Base-by-base conservation (phyloP, 2,113 vertebrate species). In the Gila orcuttii region DNA sequence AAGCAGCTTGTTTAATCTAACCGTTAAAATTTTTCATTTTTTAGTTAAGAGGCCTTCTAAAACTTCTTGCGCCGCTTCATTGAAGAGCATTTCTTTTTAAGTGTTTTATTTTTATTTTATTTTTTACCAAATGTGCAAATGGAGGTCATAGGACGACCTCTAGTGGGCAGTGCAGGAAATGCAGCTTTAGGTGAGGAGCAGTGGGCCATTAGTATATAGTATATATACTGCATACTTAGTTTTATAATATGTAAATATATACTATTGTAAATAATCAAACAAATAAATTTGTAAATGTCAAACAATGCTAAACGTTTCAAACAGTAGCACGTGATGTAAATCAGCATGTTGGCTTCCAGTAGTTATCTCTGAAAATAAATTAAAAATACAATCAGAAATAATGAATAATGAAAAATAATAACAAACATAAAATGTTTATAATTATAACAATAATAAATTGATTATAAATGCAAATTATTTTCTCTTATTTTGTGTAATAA, bases 141-240 rank as follows among this genome's bases (percentile, higher is more conserved):
- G 1, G 50, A 39, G 21, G 47, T 68, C 28, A 17, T 81, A 3
- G 75, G 50, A 71, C n/a, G 71, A 85, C 85, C 78, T 85, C 86
- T 83, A 87, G 83, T 85, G 88, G 78, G 17, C 21, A 79, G 45
- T 71, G 7, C 5, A 57, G 68, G 57, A 60, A 23, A 74, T 28
- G 9, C 13, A 42, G 39, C 12, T 25, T 25, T 47, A 25, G 71
- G 42, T 7, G 6, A 75, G 12, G 69, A 23, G 31, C 69, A 71
- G 21, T 42, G 8, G 66, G 36, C 19, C 68, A 2, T 23, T 39
- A 39, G 33, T 4, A 19, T 33, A 64, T 36, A 21, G 33, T n/a
- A 1, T 71, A 21, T 39, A 23, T 23, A 71, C 17, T 1, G 33
- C 15, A 68, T 33, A 33, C 31, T 68, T 7, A 7, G 25, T 31